A percentile compares a stretch with the other conserved stretches of the same genome.
Evolutionary conservation across 2,113 vertebrate species (phyloP).

Genomic region (Tetrao urogallus): DNA sequence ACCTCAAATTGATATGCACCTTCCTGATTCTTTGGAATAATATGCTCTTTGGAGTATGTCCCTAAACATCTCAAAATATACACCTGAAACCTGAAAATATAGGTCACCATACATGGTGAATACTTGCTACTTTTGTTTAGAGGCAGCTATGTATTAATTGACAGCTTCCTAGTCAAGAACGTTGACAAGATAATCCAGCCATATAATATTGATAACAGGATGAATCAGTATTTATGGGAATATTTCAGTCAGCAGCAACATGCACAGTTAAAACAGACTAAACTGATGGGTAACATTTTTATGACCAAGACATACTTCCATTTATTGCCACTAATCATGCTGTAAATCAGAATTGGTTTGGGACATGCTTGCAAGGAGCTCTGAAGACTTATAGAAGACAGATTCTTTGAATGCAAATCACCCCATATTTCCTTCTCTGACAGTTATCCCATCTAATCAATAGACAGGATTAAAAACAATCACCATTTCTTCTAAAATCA

Average conservation of each 20-base stretch:
- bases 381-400: neutral
- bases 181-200: neutral
- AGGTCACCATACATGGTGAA: neutral
- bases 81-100: neutral
- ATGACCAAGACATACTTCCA: neutral
- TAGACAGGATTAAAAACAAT: neutral
- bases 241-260: neutral
- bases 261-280: neutral
- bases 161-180: neutral
- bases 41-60: neutral
- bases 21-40: neutral
- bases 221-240: neutral
- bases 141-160: neutral
- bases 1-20: neutral
- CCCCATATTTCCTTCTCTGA: neutral
- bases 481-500: neutral
- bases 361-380: neutral
- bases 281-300: neutral
- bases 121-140: neutral
- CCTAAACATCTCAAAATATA: neutral
- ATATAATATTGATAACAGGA: neutral
- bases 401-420: neutral
- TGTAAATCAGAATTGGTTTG: neutral
- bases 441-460: neutral
- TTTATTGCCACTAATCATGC: neutral